Percentiles rank a stretch among this genome's conserved stretches.
These are phyloP conservation scores for Cryptoblepharus egeriae DNA, from an alignment of 2,797 vertebrate species.

Conservation along the genomic window DNA sequence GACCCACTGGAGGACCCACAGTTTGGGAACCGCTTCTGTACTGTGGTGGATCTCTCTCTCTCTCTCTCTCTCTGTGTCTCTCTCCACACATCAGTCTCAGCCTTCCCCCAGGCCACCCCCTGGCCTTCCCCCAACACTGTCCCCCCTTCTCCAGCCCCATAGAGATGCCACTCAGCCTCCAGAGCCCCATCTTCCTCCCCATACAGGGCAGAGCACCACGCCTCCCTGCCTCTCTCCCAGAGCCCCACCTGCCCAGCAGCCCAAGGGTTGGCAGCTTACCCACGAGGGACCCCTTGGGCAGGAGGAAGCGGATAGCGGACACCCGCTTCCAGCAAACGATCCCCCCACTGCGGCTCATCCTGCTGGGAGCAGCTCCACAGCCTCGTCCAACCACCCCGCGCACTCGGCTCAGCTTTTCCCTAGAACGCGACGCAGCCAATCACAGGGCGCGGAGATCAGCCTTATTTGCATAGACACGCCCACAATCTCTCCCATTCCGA, in stretches of 20 bases:
- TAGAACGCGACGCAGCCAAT: background rate
- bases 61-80: background rate
- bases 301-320: background rate
- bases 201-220: no score
- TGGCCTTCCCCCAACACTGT: background rate
- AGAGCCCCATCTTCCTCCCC: background rate
- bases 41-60: no score
- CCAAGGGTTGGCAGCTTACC: background rate
- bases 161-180: no score
- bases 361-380: background rate
- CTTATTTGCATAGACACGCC: background rate
- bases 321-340: slow-evolving; percentile 19
- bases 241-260: background rate
- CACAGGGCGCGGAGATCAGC: fast-evolving
- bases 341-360: slow-evolving; percentile 26
- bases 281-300: background rate
- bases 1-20: no score
- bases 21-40: no score
- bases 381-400: background rate
- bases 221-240: background rate
- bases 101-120: background rate
- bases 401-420: background rate
- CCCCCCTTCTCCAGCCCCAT: background rate
- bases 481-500: background rate
- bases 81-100: background rate